Base-by-base conservation (phyloP, 2,888 invertebrate genomes). In the Dryococelus australis region DNA sequence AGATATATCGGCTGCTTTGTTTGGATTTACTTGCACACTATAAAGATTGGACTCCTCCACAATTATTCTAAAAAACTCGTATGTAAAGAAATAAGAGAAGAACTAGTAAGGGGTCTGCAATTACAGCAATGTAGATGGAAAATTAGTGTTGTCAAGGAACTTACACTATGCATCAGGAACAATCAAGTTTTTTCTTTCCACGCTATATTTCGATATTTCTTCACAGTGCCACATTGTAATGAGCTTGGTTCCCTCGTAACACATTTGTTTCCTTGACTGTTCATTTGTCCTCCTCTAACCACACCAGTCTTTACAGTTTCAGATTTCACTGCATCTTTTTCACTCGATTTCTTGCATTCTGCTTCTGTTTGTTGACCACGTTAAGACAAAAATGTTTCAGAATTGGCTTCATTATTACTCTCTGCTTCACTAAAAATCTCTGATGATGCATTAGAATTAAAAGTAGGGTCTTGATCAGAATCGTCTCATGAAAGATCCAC, bases 161-260 rank as follows among this genome's bases (percentile, higher is more conserved):
- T 65, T 65, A 13, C 65, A 65, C 65, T 65, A 16, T 65, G 65
- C 65, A 6, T 65, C 65, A 65, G 65, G 65, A 65, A 65, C 65
- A 65, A 65, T 65, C 65, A 65, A 65, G 65, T 65, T 65, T 65
- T 65, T 65, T 65, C 65, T 24, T 65, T 65, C 65, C 65, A 65
- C 65, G 16, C 6, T 20, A 65, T 16, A 65, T 65, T 65, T 20
- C 65, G 16, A 65, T 20, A 65, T 65, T 65, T 65, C 20, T 65
- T 65, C 24, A 24, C 65, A 24, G 16, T 24, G 8, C 65, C 65
- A 65, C 20, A 65, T 65, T 65, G 65, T 65, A 24, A 16, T 6
- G 65, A 20, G 65, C 20, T 65, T 16, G 10, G 24, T 65, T 65
- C 65, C 6, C 13, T 24, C 20, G 20, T 24, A 16, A 65, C 20